A percentile compares a stretch with the other conserved stretches of the same genome.
Conservation (phyloP, 2,888 invertebrate genomes). For the Cantharis nigra region DNA sequence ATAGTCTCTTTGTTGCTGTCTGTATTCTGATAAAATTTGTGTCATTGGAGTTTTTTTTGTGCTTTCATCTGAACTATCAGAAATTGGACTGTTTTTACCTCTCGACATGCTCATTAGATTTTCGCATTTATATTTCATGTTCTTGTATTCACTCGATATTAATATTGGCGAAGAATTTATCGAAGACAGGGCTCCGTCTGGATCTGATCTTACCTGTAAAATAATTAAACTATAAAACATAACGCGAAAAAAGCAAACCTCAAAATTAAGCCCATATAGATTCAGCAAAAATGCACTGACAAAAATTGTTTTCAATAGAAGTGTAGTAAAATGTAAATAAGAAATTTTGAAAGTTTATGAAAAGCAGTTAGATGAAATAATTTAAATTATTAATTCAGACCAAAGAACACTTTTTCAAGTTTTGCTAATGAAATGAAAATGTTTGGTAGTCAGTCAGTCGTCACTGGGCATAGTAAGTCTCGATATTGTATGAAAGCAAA, state of each 20-base stretch:
- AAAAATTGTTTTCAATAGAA: not conserved
- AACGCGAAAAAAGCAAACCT: not conserved
- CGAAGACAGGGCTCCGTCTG: constrained; percentile 72
- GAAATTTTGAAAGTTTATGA: not conserved
- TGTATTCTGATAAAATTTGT: constrained; percentile 62
- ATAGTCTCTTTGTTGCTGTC: constrained; percentile 60
- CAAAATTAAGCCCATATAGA: not conserved
- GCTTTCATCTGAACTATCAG: constrained; percentile 44
- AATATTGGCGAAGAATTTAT: constrained; percentile 60
- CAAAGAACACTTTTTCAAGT: not conserved
- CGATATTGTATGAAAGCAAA: not conserved
- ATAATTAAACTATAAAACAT: not conserved
- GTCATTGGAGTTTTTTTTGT: constrained; percentile 59
- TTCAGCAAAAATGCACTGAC: not conserved
- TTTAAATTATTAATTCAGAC: not conserved
- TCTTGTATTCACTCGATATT: constrained; percentile 27
- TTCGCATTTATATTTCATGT: not conserved
- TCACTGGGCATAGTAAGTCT: not conserved
- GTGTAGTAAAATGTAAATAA: not conserved
- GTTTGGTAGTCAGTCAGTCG: not conserved
- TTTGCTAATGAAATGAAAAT: not conserved
- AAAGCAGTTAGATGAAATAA: not conserved
- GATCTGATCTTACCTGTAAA: constrained; percentile 67
- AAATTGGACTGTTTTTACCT: constrained; percentile 33
- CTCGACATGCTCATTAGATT: not conserved